A percentile compares a stretch with the other conserved stretches of the same genome.
Conservation (phyloP, 1,140 invertebrate genomes). For the Oncopeltus fasciatus region DNA sequence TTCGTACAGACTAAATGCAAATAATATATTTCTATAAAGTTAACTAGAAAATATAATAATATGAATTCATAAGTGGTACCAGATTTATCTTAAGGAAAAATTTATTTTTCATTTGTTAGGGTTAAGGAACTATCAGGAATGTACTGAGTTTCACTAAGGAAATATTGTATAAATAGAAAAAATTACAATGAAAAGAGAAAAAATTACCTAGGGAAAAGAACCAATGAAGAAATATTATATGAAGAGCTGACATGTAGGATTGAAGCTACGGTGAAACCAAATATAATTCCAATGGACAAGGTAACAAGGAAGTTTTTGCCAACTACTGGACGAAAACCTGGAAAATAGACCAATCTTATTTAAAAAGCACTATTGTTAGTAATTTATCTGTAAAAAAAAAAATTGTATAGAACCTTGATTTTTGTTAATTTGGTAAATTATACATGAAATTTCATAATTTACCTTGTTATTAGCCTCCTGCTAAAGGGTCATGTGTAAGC, state of each 20-base stretch:
- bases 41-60: background rate
- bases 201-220: slow-evolving; percentile 21
- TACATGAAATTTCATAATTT: too few relatives aligned
- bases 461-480: too few relatives aligned
- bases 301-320: slow-evolving; percentile 31
- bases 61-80: background rate
- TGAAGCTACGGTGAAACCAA: slow-evolving; percentile 32
- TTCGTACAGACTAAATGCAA: too few relatives aligned
- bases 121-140: background rate
- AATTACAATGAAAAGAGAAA: slow-evolving; percentile 1
- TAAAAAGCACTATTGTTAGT: too few relatives aligned
- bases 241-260: slow-evolving; percentile 25
- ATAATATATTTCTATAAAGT: too few relatives aligned
- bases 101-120: background rate
- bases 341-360: too few relatives aligned
- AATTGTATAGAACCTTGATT: too few relatives aligned
- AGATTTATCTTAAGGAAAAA: background rate
- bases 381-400: too few relatives aligned
- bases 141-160: background rate
- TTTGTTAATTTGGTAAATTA: too few relatives aligned
- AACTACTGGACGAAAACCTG: slow-evolving; percentile 19
- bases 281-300: slow-evolving; percentile 28
- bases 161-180: background rate
- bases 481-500: too few relatives aligned
- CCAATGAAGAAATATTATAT: slow-evolving; percentile 16